Conservation (phyloP, 2,888 invertebrate genomes). For the Caenorhabditis parvicauda region DNA sequence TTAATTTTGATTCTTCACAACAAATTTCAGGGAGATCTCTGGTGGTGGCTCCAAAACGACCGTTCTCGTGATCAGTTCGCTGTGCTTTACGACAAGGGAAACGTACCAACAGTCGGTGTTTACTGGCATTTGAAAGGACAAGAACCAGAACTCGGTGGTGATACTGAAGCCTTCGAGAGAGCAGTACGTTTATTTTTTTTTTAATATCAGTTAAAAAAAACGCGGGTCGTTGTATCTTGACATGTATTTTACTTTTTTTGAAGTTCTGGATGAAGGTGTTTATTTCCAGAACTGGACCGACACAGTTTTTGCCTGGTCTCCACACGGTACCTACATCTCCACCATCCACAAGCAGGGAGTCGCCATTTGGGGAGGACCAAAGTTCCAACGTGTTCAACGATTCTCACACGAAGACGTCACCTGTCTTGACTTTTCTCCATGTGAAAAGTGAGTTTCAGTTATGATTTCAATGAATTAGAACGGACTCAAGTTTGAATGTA, state of each 20-base stretch:
- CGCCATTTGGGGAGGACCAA: conserved; percentile 93
- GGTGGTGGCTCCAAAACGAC: conserved; percentile 86
- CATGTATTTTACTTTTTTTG: neutral
- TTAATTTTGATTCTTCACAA: neutral
- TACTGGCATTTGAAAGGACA: conserved; percentile 45
- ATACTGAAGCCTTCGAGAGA: conserved; percentile 27
- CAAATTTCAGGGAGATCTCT: conserved; percentile 76
- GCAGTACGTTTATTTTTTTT: conserved; percentile 8
- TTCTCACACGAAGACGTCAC: conserved; percentile 80
- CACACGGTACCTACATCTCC: conserved; percentile 89
- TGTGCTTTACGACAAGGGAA: conserved; percentile 78
- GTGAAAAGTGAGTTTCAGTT: conserved; percentile 74
- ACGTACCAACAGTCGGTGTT: conserved; percentile 33
- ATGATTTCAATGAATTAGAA: too few species aligned
- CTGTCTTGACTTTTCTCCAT: conserved; percentile 94
- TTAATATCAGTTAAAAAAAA: neutral
- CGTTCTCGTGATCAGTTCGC: conserved; percentile 95
- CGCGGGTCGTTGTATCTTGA: neutral
- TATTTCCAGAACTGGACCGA: conserved; percentile 83
- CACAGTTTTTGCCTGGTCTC: conserved; percentile 94
- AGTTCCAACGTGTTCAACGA: conserved; percentile 84
- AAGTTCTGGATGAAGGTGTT: neutral
- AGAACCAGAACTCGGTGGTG: conserved; percentile 38
- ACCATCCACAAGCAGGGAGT: conserved; percentile 92
- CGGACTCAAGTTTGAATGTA: neutral